Conservation (phyloP, 2,888 invertebrate species). For the Cantharis rufa region DNA sequence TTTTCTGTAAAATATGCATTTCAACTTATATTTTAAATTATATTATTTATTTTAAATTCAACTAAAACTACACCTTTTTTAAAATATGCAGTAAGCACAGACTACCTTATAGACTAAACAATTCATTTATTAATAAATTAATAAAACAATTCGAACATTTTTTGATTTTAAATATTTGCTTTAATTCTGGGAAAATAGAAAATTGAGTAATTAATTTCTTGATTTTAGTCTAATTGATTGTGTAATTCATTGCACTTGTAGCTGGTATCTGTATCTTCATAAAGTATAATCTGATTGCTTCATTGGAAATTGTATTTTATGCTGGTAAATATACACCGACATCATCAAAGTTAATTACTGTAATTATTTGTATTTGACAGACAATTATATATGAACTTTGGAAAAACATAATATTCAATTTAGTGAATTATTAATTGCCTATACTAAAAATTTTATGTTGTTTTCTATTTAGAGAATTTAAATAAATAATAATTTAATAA, state of each 20-base stretch:
- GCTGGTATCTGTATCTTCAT: background rate
- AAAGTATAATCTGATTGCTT: background rate
- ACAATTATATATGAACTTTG: background rate
- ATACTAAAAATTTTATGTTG: background rate
- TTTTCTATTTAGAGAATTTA: background rate
- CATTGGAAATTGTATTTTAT: background rate
- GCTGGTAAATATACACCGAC: background rate
- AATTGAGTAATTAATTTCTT: background rate
- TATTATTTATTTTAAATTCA: no score
- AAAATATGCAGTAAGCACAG: background rate
- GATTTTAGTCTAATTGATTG: background rate
- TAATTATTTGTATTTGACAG: background rate
- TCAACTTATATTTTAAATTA: no score
- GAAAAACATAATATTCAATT: background rate
- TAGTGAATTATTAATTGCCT: background rate
- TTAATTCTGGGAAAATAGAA: background rate
- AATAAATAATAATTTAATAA: background rate
- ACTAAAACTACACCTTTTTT: no score
- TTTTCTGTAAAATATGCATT: no score
- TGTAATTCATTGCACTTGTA: no score
- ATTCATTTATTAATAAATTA: no score
- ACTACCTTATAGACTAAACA: no score
- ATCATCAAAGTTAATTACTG: background rate
- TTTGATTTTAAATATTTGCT: background rate
- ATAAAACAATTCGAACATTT: background rate